These are phyloP conservation scores for Tetramorium alpestre DNA, from an alignment of 1,140 invertebrate genomes.

Conservation along the genomic window DNA sequence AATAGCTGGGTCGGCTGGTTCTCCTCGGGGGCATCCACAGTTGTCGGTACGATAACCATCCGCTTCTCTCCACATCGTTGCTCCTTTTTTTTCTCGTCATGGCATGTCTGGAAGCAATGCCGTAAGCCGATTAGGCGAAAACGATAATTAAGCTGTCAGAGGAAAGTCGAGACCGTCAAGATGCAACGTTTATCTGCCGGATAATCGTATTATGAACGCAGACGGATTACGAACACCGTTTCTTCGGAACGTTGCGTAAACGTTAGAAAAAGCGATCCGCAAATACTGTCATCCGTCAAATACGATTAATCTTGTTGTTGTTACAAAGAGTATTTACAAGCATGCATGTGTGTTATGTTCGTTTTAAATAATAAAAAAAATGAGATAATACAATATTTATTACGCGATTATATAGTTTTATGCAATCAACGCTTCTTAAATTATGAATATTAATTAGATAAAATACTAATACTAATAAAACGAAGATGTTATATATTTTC, in stretches of 20 bases:
- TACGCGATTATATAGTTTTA: not conserved
- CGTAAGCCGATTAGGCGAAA: constrained; percentile 39
- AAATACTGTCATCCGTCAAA: not conserved
- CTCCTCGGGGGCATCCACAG: not conserved
- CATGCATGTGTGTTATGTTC: too few relatives aligned
- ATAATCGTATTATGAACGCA: constrained; percentile 17
- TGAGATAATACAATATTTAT: not conserved
- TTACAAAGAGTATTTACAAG: not conserved
- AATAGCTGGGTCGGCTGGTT: not conserved
- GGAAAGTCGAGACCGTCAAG: constrained; percentile 37
- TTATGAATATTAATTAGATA: constrained; percentile 5
- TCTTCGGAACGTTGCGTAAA: constrained; percentile 13
- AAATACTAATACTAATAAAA: not conserved
- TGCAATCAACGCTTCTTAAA: not conserved
- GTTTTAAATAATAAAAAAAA: not conserved
- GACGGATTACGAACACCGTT: constrained; percentile 9
- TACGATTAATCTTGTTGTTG: not conserved
- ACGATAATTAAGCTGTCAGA: constrained; percentile 4
- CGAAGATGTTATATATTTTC: not conserved
- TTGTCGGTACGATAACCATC: not conserved
- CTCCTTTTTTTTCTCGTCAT: constrained; percentile 65
- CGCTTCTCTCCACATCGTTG: not conserved
- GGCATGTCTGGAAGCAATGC: constrained; percentile 32
- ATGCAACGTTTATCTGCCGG: constrained; percentile 24
- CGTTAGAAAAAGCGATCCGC: not conserved